These are phyloP conservation scores for Leiothrix lutea DNA, from an alignment of 2,113 vertebrate species.

Conservation along the genomic window DNA sequence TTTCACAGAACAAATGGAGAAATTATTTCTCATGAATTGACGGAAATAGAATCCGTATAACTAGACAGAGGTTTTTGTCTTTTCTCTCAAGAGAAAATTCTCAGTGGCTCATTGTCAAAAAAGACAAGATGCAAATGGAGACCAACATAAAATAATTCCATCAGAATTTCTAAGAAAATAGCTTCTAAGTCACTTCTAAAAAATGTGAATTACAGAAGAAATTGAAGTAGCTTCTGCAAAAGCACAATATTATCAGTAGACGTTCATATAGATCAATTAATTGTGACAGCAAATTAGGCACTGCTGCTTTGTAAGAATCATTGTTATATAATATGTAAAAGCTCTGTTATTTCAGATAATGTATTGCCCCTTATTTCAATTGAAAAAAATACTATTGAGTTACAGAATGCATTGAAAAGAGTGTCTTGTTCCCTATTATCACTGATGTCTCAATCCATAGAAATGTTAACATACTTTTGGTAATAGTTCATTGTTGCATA, in stretches of 20 bases:
- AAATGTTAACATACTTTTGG: neutral
- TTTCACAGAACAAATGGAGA: neutral
- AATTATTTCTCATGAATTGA: neutral
- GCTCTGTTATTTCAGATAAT: neutral
- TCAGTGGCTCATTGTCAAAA: neutral
- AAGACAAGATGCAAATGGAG: neutral
- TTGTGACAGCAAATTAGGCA: neutral
- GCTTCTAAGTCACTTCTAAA: neutral
- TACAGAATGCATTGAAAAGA: neutral
- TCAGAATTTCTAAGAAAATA: neutral
- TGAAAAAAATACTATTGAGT: neutral
- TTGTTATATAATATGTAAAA: neutral
- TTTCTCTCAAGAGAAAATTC: neutral
- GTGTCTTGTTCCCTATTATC: neutral
- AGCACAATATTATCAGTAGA: neutral
- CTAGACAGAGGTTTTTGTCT: neutral
- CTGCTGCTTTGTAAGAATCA: neutral
- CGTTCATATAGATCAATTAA: neutral
- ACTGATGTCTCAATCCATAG: neutral
- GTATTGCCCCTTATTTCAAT: neutral
- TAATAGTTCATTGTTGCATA: neutral
- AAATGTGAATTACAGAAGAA: neutral
- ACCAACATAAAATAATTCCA: neutral
- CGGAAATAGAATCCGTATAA: neutral
- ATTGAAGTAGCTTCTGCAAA: neutral